phyloP scores from a whole-genome alignment of 2,113 vertebrate genomes.

The Gymnorhina tibicen region DNA sequence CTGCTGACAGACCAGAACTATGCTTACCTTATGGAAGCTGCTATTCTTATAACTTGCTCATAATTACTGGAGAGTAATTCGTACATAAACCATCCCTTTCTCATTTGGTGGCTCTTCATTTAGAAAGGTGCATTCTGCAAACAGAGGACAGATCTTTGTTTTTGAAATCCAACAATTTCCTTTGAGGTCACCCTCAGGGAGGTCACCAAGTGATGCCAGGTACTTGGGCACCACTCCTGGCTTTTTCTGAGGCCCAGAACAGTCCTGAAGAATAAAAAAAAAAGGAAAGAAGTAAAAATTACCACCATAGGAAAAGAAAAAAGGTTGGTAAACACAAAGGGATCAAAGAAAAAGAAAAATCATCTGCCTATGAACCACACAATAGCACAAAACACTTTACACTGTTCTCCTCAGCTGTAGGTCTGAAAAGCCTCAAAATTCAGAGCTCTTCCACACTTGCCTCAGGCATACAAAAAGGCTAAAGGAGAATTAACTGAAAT shows the following conservation, averaged over 20 bases:
- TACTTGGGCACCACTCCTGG: not conserved
- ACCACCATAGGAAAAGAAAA: not conserved
- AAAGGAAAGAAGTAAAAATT: not conserved
- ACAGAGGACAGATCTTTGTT: not conserved
- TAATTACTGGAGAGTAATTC: not conserved
- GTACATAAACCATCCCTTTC: not conserved
- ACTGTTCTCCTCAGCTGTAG: not conserved
- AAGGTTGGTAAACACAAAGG: not conserved
- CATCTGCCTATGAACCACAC: not conserved
- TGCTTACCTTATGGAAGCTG: not conserved
- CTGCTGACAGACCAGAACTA: not conserved
- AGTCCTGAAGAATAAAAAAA: not conserved
- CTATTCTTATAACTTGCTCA: not conserved
- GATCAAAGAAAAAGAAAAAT: not conserved
- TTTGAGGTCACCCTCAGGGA: not conserved
- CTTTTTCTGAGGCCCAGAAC: not conserved
- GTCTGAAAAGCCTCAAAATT: not conserved
- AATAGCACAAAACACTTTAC: not conserved
- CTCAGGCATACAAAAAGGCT: not conserved
- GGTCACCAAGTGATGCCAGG: not conserved
- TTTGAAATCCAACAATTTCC: not conserved
- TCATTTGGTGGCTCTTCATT: not conserved
- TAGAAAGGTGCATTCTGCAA: not conserved
- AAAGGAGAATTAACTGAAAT: not conserved
- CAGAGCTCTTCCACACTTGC: not conserved